Evolutionary conservation across 1,140 invertebrate genomes (phyloP).

Genomic region (Sycobia sp.): DNA sequence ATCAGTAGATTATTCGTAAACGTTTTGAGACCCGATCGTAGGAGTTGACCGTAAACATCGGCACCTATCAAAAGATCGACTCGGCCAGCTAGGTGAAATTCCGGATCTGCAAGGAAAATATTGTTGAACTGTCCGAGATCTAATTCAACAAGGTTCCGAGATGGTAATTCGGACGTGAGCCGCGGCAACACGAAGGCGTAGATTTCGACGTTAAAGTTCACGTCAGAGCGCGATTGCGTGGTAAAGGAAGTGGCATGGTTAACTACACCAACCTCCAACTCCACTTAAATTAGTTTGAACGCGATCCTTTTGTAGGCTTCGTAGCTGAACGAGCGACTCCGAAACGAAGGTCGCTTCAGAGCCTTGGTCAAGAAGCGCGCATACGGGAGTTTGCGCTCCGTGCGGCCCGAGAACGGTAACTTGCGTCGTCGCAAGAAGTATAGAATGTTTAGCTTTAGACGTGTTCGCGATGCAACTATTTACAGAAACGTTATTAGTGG

Average conservation of each 20-base stretch:
- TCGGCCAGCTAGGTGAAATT: conserved; percentile 1
- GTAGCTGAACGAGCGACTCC: too few species aligned
- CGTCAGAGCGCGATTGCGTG: not conserved
- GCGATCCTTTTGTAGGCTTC: not conserved
- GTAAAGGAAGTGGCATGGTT: not conserved
- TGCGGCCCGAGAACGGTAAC: too few species aligned
- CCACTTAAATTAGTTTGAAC: too few species aligned
- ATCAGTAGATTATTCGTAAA: conserved; percentile 25
- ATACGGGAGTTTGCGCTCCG: not conserved
- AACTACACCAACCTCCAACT: not conserved
- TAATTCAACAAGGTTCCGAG: too few species aligned
- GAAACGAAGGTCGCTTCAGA: too few species aligned
- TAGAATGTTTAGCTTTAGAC: not conserved
- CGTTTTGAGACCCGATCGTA: conserved; percentile 11
- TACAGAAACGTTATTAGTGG: too few species aligned
- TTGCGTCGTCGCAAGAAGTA: conserved; percentile 4
- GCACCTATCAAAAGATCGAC: too few species aligned
- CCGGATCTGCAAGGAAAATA: conserved; percentile 30
- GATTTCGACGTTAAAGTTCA: not conserved
- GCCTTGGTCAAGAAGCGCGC: too few species aligned
- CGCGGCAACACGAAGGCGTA: too few species aligned
- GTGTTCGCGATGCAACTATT: too few species aligned
- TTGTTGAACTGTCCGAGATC: too few species aligned
- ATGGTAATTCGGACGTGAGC: too few species aligned
- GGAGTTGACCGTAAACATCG: conserved; percentile 28